phyloP scores from a whole-genome alignment of 1,140 invertebrate species.

The Bombus huntii region DNA sequence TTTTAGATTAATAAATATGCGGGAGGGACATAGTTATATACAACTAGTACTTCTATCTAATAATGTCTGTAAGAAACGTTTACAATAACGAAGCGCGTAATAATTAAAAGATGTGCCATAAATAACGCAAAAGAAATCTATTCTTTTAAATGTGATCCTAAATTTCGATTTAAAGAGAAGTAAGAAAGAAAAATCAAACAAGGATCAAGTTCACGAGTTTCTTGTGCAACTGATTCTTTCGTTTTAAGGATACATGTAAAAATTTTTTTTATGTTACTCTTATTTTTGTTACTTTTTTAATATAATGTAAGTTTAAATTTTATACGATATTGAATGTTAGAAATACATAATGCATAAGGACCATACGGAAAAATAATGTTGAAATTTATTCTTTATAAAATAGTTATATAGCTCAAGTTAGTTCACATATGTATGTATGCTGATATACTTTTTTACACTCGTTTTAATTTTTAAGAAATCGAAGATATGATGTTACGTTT shows the following conservation, averaged over 20 bases:
- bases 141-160: background rate
- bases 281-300: conserved; percentile 16
- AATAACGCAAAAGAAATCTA: background rate
- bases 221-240: background rate
- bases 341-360: background rate
- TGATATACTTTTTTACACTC: background rate
- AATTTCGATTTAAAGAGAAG: background rate
- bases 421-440: background rate
- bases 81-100: background rate
- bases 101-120: conserved; percentile 16
- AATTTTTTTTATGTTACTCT: background rate
- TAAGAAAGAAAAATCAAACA: background rate
- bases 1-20: conserved; percentile 76
- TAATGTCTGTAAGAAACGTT: conserved; percentile 49
- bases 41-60: conserved; percentile 74
- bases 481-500: conserved; percentile 48
- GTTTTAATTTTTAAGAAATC: background rate
- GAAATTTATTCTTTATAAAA: conserved; percentile 11
- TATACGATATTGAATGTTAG: background rate
- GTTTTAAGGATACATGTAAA: background rate
- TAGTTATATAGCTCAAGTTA: background rate
- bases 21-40: conserved; percentile 76
- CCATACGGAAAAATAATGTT: background rate
- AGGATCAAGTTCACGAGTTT: background rate
- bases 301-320: background rate